Evolutionary conservation across 1,140 invertebrate genomes (phyloP), one percentile per base, ranked within the genome.

Genomic region (Drosophila micromelanica): DNA sequence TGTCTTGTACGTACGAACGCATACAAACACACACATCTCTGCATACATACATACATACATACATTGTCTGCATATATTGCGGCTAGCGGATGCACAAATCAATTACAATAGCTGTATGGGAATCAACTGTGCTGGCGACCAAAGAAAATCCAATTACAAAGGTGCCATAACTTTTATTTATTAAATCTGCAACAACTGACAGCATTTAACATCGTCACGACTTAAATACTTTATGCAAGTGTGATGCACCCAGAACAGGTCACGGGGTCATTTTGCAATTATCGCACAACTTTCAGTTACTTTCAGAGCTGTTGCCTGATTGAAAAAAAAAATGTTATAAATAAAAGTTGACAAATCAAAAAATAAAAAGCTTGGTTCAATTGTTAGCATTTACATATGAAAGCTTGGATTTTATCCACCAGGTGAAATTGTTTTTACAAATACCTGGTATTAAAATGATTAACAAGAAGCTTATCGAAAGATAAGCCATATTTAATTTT

Each of bases 11-110:
- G 38, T 35, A 46, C 12, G 48, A 15, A 32, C 30, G 42, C 1
- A 43, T 38, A 57, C n/a, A 32, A 30, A 56, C 1, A 43, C 23
- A 57, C n/a, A 52, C n/a, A n/a, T n/a, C n/a, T n/a, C n/a, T 13
- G 17, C 13, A 13, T 12, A 42, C 11, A 42, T 11, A n/a, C 11
- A 40, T 17, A 40, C 0, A 17, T n/a, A 30, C 20, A 49, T 2
- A 13, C 35, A 76, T 37, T 55, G 6, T 30, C 37, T 69, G 38
- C 11, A 52, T 35, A 52, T 52, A 30, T 52, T 32, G 48, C 56
- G 48, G 46, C 69, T 61, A 61, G 78, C 78, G 78, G 78, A 80
- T 81, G 63, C 63, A 80, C 78, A 80, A 80, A 69, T 80, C 78
- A 80, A 80, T 80, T 80, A 42, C 62, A 73, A 45, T 46, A 46